These are phyloP conservation scores for Oreortyx pictus DNA, from an alignment of 2,797 vertebrate species.

Conservation along the genomic window DNA sequence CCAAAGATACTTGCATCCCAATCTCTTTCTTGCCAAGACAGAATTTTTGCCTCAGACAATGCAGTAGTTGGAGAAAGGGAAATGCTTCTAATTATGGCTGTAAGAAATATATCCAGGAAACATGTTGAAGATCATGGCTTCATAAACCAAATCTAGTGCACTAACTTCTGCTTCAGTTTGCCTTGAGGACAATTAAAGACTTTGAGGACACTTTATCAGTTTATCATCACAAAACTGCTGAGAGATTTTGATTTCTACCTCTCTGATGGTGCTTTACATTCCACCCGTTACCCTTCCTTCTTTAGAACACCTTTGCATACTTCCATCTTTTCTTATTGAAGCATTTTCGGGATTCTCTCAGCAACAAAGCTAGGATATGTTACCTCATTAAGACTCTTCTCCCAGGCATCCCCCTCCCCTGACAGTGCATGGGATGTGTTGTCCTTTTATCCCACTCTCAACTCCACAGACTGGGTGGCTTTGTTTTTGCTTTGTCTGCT, in stretches of 20 bases:
- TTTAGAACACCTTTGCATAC: neutral
- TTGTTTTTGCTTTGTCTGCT: constrained; percentile 2
- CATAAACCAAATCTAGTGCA: neutral
- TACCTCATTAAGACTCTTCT: neutral
- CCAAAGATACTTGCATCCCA: neutral
- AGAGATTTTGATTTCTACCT: neutral
- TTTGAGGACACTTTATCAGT: neutral
- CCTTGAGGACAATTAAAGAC: neutral
- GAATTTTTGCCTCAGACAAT: neutral
- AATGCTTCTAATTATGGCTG: neutral
- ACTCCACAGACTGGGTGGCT: neutral
- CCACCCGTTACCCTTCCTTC: neutral
- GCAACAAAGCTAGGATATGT: neutral
- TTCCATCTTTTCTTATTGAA: neutral
- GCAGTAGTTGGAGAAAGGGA: neutral
- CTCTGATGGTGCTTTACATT: neutral
- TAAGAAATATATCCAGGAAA: neutral
- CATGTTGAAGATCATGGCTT: neutral
- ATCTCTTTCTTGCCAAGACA: neutral
- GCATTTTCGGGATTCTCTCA: neutral
- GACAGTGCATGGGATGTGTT: neutral
- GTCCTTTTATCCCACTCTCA: neutral
- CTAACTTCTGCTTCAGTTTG: neutral
- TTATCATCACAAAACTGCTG: neutral
- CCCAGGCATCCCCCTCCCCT: neutral